Conservation (phyloP, 2,888 invertebrate genomes). For the Drosophila subquinaria region DNA sequence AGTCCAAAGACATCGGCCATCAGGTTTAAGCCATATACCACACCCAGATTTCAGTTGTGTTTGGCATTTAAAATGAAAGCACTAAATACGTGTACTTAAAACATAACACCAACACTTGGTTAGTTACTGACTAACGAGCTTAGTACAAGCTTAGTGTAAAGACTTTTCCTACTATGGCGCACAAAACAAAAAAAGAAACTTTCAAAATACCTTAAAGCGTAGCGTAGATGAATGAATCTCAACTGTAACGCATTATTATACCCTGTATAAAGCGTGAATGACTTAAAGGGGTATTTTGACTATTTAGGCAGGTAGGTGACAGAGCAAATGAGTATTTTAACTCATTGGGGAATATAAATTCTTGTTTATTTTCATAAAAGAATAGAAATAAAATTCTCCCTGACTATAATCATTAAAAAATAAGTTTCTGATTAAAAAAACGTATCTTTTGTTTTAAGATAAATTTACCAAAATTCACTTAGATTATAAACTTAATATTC, state of each 20-base stretch:
- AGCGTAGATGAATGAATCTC: conserved; percentile 31
- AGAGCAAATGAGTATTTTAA: no score
- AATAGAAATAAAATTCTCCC: no score
- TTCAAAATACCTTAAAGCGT: conserved; percentile 32
- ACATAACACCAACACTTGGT: conserved; percentile 16
- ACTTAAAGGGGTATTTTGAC: neutral
- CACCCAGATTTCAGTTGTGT: conserved; percentile 50
- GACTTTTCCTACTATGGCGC: conserved; percentile 5
- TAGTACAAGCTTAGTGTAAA: conserved; percentile 17
- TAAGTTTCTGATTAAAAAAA: neutral
- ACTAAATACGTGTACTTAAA: conserved; percentile 30
- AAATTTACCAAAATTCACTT: neutral
- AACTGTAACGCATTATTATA: conserved; percentile 33
- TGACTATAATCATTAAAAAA: no score
- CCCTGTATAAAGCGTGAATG: neutral
- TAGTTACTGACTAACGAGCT: conserved; percentile 13
- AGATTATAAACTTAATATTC: neutral
- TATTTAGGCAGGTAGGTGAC: neutral
- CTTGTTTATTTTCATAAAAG: neutral
- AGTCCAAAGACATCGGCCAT: conserved; percentile 20
- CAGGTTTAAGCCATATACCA: conserved; percentile 45
- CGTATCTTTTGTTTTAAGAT: neutral
- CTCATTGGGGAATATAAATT: neutral
- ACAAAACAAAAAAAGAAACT: conserved; percentile 20
- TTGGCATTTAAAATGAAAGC: conserved; percentile 56